A percentile compares a stretch with the other conserved stretches of the same genome.
phyloP scores from a whole-genome alignment of 2,113 vertebrate genomes.

The Poeciliopsis turrubarensis region DNA sequence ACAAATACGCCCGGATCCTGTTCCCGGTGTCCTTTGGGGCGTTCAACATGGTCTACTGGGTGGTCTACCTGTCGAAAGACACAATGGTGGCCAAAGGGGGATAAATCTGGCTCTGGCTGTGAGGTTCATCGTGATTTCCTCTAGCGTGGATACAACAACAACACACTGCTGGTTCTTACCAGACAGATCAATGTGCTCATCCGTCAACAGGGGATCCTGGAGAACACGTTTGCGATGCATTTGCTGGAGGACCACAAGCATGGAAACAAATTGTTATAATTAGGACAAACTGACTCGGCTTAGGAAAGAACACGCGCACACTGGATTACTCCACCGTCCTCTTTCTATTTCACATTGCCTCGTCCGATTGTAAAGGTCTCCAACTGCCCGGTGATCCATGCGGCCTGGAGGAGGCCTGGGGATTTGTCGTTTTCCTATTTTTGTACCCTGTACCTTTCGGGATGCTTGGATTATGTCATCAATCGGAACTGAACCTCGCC shows the following conservation, averaged over 20 bases:
- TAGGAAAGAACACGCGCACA: slow-evolving; percentile 41
- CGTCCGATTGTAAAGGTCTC: slow-evolving; percentile 39
- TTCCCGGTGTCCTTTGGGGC: slow-evolving; percentile 97
- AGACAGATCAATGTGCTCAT: slow-evolving; percentile 33
- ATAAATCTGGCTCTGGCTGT: slow-evolving; percentile 59
- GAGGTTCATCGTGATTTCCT: slow-evolving; percentile 13
- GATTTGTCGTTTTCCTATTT: slow-evolving; percentile 65
- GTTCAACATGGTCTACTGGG: slow-evolving; percentile 99
- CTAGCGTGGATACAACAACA: slow-evolving; percentile 40
- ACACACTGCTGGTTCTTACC: slow-evolving; percentile 36
- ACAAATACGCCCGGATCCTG: slow-evolving; percentile 98
- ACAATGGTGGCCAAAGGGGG: slow-evolving; percentile 90
- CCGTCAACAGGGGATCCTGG: slow-evolving; percentile 31
- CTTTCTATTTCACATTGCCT: slow-evolving; percentile 48
- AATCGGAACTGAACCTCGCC: slow-evolving; percentile 39
- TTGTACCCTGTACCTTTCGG: slow-evolving; percentile 63
- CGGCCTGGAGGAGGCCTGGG: slow-evolving; percentile 42
- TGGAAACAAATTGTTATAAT: slow-evolving; percentile 45
- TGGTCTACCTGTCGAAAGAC: slow-evolving; percentile 98
- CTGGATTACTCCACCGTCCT: slow-evolving; percentile 48
- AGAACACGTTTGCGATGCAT: slow-evolving; percentile 33
- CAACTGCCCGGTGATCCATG: slow-evolving; percentile 43
- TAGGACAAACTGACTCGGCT: slow-evolving; percentile 52
- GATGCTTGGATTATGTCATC: slow-evolving; percentile 26
- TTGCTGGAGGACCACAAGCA: slow-evolving; percentile 51